Evolutionary conservation across 2,113 vertebrate genomes (phyloP).

Genomic region (Choloepus hoffmanni): DNA sequence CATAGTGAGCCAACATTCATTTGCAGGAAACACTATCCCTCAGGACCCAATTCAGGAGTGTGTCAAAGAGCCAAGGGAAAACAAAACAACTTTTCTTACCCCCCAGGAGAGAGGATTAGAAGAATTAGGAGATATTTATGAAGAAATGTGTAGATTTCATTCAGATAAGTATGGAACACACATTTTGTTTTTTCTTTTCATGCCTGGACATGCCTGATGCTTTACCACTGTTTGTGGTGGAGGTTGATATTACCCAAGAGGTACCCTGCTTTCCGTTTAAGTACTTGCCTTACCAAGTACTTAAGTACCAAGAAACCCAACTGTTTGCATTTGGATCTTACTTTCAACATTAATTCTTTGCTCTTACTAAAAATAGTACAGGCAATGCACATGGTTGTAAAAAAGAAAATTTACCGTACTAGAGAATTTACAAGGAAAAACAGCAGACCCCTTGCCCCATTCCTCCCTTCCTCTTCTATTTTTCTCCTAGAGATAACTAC

Average conservation of each 20-base stretch:
- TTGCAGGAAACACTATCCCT: neutral
- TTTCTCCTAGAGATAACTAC: neutral
- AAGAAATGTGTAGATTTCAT: slow-evolving; percentile 12
- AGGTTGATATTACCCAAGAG: neutral
- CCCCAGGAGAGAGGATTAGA: neutral
- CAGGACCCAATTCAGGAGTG: neutral
- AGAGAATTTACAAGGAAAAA: slow-evolving; percentile 14
- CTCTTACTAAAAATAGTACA: slow-evolving; percentile 26
- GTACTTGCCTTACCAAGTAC: neutral
- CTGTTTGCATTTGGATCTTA: slow-evolving; percentile 2
- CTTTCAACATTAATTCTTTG: slow-evolving; percentile 5
- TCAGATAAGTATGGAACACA: neutral
- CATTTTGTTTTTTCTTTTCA: neutral
- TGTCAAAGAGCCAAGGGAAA: neutral
- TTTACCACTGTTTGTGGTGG: neutral
- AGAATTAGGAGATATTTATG: neutral
- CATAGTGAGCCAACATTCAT: neutral
- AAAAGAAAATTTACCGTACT: neutral
- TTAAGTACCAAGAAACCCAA: neutral
- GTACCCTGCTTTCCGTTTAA: neutral
- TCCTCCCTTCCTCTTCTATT: neutral
- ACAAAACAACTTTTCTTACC: neutral
- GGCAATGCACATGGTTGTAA: neutral
- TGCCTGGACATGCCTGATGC: neutral
- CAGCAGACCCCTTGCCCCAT: neutral